Evolutionary conservation across 2,888 invertebrate genomes (phyloP), one percentile per base, ranked within the genome.

Genomic region (Drosophila mimica): DNA sequence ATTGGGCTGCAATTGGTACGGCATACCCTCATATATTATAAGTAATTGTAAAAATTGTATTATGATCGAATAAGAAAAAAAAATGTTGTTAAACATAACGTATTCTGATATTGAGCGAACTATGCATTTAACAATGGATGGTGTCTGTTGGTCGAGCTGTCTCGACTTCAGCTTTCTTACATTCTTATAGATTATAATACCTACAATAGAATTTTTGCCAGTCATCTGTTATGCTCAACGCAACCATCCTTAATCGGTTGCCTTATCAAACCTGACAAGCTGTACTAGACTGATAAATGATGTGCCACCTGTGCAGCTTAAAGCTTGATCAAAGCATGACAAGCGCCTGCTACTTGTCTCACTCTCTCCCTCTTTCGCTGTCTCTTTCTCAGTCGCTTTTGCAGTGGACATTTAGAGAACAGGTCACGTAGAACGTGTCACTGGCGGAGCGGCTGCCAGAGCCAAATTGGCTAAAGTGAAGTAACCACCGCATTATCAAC

Each of bases 351-450:
- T 56, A 28, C 58, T 13, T 8, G 20, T 25, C 52, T 1, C 34
- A 5, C 34, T 53, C 53, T 25, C 9, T 6, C 9, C 9, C 31
- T 46, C 25, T 28, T 17, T 28, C 28, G 11, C n/a, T 58, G 9
- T 13, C 30, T 46, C 20, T 36, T 40, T 51, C 48, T 6, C 46
- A 38, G 7, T 64, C 54, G 66, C 59, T 43, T 25, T 66, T n/a
- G 11, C 49, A 60, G 43, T 59, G 79, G 79, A 73, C 88, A 82
- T 79, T 84, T 88, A 72, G 72, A 56, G 79, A 79, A 59, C 85
- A 79, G 85, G 86, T 86, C 85, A 86, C 88, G 85, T 86, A 77
- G 81, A 67, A 73, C 85, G 85, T 88, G 88, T 86, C 85, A 88
- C 81, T 81, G 88, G 85, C 81, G 85, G 85, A 85, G 83, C 83